Percentiles rank a stretch among this genome's conserved stretches.
phyloP scores from a whole-genome alignment of 2,888 invertebrate species.

The Pristionchus maxplancki region DNA sequence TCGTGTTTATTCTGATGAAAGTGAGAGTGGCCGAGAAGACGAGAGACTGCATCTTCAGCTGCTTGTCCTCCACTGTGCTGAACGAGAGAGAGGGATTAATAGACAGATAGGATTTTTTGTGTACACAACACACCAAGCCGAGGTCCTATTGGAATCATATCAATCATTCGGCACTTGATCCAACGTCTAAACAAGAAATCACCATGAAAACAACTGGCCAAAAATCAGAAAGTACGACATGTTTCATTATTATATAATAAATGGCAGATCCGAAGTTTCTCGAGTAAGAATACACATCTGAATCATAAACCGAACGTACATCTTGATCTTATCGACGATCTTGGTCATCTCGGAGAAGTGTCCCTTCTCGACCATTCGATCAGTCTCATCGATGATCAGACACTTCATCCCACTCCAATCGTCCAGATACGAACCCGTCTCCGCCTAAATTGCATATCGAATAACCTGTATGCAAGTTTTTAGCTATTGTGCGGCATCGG shows the following conservation, averaged over 20 bases:
- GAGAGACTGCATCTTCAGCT: constrained; percentile 87
- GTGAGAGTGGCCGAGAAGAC: constrained; percentile 98
- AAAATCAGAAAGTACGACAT: too few relatives aligned
- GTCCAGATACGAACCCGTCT: constrained; percentile 67
- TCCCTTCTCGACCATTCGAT: constrained; percentile 96
- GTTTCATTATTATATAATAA: too few relatives aligned
- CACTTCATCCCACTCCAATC: constrained; percentile 80
- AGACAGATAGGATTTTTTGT: too few relatives aligned
- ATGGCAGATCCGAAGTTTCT: too few relatives aligned
- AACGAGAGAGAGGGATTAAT: background rate
- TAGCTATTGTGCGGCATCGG: background rate
- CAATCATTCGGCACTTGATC: too few relatives aligned
- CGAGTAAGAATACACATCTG: too few relatives aligned
- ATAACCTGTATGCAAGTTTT: background rate
- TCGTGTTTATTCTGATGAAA: constrained; percentile 86
- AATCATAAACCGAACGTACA: constrained; percentile 77
- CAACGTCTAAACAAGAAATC: too few relatives aligned
- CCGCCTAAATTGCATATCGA: constrained; percentile 60
- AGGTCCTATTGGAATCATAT: too few relatives aligned
- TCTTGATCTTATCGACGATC: constrained; percentile 88
- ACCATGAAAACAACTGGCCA: too few relatives aligned
- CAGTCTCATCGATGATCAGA: constrained; percentile 97
- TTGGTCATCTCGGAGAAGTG: constrained; percentile 93
- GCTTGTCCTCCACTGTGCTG: constrained; percentile 11
- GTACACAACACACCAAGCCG: too few relatives aligned